Base-by-base conservation (phyloP, 1,140 invertebrate genomes). In the Aphaenogaster ashmeadi region DNA sequence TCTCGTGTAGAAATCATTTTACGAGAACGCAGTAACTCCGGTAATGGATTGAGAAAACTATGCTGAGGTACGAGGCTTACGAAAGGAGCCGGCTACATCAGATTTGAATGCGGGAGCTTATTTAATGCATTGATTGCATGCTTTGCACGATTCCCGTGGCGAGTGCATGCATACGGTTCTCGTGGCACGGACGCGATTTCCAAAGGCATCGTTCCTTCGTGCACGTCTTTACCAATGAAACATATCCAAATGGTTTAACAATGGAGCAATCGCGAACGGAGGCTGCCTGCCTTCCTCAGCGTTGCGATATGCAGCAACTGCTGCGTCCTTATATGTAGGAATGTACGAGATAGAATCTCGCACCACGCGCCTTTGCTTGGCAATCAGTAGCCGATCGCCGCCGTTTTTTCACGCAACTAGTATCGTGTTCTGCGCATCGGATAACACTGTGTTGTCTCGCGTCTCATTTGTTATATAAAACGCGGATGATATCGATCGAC, bases 241-340 rank as follows among this genome's bases (percentile, higher is more conserved):
- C 88, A 87, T 77, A 87, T 89, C 56, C 88, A 89, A 88, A 74
- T 79, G 81, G 81, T 13, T 18, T 47, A 67, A 89, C 88, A 89
- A 89, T 89, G 72, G 67, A 9, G 36, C 21, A 36, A 84, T 54
- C 47, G 36, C 44, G 47, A 52, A 50, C 87, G 41, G 33, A 64
- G 41, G 18, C 67, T 44, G 69, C 69, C n/a, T 64, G 75, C 75
- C 44, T 84, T 71, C 33, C 47, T 54, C 38, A 8, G 47, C 11
- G 27, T 66, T 50, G 56, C 87, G 33, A 67, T 89, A n/a, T 52
- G 69, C 4, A 7, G 38, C 50, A n/a, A 33, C 3, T 21, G 52
- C 52, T n/a, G 44, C 52, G 18, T 89, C 41, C 77, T 89, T 87
- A 77, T 87, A 77, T 44, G 54, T 44, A 54, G 54, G 38, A 54